These are phyloP conservation scores for Megalonaias nervosa DNA, from an alignment of 1,140 invertebrate species.

Conservation along the genomic window DNA sequence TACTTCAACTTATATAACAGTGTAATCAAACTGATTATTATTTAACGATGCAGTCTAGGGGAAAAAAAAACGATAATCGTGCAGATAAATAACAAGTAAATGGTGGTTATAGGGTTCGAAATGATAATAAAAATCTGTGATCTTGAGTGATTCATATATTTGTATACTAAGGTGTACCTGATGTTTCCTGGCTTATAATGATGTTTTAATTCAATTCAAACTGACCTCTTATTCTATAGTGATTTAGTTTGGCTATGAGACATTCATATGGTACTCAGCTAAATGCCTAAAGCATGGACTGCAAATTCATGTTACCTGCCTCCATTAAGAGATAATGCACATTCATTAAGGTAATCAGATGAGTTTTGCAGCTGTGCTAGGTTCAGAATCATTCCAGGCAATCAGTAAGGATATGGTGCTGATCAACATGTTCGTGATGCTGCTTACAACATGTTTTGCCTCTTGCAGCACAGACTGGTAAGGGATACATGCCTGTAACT, in stretches of 20 bases:
- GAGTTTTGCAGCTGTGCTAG: background rate
- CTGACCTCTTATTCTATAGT: slow-evolving; percentile 15
- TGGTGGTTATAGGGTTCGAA: too few species aligned
- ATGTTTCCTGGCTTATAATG: slow-evolving; percentile 5
- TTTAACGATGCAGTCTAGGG: too few species aligned
- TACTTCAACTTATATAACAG: too few species aligned
- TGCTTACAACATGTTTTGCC: background rate
- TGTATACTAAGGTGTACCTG: too few species aligned
- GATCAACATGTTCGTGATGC: slow-evolving; percentile 1
- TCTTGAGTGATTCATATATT: too few species aligned
- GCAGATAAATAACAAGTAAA: too few species aligned
- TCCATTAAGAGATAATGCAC: background rate
- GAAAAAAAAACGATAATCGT: too few species aligned
- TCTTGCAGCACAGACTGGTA: background rate
- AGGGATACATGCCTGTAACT: background rate
- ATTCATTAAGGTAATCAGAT: slow-evolving; percentile 11
- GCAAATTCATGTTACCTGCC: background rate
- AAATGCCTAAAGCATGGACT: slow-evolving; percentile 22
- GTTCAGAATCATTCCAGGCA: slow-evolving; percentile 2
- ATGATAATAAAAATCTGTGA: too few species aligned
- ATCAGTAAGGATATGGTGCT: slow-evolving; percentile 3
- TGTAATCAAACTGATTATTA: too few species aligned
- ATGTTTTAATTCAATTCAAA: slow-evolving; percentile 9
- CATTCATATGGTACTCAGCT: slow-evolving; percentile 15
- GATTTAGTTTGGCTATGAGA: slow-evolving; percentile 17